Evolutionary conservation across 2,113 vertebrate species (phyloP), one percentile per base, ranked within the genome.

Genomic region (Coryphaenoides rupestris): DNA sequence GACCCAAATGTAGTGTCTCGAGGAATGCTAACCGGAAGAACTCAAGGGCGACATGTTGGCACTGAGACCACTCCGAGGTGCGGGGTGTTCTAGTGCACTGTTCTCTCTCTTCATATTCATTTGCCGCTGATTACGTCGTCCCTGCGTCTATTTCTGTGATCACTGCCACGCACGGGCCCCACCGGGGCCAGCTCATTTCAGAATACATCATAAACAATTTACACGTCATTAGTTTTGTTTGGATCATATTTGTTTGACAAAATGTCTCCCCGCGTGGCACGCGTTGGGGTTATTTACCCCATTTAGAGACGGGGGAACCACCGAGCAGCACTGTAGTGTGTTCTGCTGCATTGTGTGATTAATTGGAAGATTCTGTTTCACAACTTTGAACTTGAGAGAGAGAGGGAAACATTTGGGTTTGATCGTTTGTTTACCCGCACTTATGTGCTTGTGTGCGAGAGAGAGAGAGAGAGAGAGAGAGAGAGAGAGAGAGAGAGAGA

Each of bases 161-260:
- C 88, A 83, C 85, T 77, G 70, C 19, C 74, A 81, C 74, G 74
- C 74, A 73, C 74, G 81, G 74, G 61, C 66, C 66, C n/a, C 65
- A 17, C 69, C 58, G 73, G 33, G 73, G 70, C 66, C 70, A 52
- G 75, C 78, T 87, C 79, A 72, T 86, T 84, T 80, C 79, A 79
- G 67, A 83, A 73, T 71, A 86, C 86, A 89, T 87, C 86, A 88
- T 89, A 83, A 90, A 89, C 86, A 86, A 89, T 91, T 90, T 90
- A 89, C 90, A 91, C 84, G 61, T 85, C 90, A 91, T 90, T 92
- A 91, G 86, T 85, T 91, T 86, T 88, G 88, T 90, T 91, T 89
- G 86, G 85, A 89, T 90, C 88, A 90, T 88, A 86, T 91, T 87
- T 91, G 88, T 89, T 86, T 84, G 86, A 87, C 69, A 61, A 86